Percentiles rank a stretch among this genome's conserved stretches.
Evolutionary conservation across 1,140 invertebrate genomes (phyloP).

Genomic region (Trichogramma pretiosum): DNA sequence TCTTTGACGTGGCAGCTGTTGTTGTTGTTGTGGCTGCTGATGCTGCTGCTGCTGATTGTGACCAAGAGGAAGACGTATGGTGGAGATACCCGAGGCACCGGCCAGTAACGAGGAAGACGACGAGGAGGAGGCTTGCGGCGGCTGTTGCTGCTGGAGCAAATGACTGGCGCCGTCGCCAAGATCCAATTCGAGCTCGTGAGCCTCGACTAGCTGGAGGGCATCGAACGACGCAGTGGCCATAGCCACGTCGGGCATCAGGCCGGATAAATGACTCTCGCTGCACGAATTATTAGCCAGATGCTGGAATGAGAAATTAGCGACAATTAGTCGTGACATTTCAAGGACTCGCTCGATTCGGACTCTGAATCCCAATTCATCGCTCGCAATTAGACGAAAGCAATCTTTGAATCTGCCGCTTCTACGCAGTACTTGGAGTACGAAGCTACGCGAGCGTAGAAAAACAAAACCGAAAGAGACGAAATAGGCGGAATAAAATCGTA

Average conservation of each 20-base stretch:
- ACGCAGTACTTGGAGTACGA: too few species aligned
- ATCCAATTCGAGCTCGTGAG: constrained; percentile 58
- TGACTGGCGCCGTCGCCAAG: constrained; percentile 67
- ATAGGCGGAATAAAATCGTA: constrained; percentile 17
- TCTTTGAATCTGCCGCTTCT: too few species aligned
- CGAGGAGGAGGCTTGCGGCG: constrained; percentile 2
- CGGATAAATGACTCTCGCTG: constrained; percentile 63
- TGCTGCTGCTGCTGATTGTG: constrained; percentile 25
- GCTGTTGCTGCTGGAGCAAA: constrained; percentile 31
- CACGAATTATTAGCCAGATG: constrained; percentile 53
- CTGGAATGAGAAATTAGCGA: too few species aligned
- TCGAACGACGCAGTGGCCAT: constrained; percentile 71
- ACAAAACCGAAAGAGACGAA: too few species aligned
- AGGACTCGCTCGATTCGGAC: too few species aligned
- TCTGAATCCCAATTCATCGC: too few species aligned
- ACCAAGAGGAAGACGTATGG: too few species aligned
- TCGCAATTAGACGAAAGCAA: too few species aligned
- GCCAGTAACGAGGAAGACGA: not conserved
- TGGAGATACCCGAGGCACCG: too few species aligned
- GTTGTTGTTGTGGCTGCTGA: constrained; percentile 4
- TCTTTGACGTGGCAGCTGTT: constrained; percentile 33
- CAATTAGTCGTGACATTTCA: too few species aligned
- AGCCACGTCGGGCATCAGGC: constrained; percentile 81
- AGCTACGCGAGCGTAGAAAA: too few species aligned
- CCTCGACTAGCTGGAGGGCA: constrained; percentile 60